phyloP scores from a whole-genome alignment of 2,113 vertebrate species.

The Elanus axillaris region DNA sequence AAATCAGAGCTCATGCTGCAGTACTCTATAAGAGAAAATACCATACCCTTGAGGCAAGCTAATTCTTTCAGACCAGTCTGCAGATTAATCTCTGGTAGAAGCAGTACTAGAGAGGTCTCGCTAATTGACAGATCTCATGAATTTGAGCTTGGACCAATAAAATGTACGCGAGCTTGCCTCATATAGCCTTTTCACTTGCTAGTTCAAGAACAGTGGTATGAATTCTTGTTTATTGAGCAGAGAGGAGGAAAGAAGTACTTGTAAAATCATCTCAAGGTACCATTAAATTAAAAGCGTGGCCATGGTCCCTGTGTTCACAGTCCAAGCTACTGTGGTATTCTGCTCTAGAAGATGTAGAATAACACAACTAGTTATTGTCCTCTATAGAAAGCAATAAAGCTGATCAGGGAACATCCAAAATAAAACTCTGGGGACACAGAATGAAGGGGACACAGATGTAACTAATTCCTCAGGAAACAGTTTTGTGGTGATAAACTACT shows the following conservation, averaged over 20 bases:
- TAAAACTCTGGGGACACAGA: background rate
- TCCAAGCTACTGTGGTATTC: background rate
- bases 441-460: background rate
- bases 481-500: background rate
- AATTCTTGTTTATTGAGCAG: background rate
- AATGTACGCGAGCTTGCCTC: background rate
- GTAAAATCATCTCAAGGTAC: background rate
- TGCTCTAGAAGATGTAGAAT: background rate
- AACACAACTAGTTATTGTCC: background rate
- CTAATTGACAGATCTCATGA: background rate
- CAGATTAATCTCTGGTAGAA: background rate
- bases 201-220: background rate
- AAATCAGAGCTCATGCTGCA: background rate
- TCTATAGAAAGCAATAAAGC: background rate
- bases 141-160: background rate
- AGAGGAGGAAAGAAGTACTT: background rate
- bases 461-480: background rate
- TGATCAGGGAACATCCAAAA: background rate
- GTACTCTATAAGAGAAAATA: background rate
- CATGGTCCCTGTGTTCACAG: background rate
- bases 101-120: background rate
- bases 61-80: background rate
- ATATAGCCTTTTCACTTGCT: background rate
- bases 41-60: accelerated
- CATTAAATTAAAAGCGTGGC: background rate